Evolutionary conservation across 2,797 vertebrate species (phyloP).

Genomic region (Cuniculus paca): DNA sequence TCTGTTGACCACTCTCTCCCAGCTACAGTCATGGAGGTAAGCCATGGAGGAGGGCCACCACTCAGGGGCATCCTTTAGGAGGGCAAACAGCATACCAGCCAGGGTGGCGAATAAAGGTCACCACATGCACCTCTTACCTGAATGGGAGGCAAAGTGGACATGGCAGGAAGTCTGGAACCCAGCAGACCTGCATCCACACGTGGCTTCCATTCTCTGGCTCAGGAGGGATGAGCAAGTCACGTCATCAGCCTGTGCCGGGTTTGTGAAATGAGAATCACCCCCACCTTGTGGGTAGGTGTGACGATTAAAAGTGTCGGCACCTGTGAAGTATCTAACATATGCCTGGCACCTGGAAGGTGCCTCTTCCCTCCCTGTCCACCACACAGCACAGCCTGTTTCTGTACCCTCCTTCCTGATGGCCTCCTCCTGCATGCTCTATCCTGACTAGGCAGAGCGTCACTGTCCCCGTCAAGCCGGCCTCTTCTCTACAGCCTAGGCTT

Average conservation of each 20-base stretch:
- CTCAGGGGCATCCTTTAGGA: neutral
- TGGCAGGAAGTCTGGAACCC: neutral
- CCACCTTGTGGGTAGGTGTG: rapidly evolving
- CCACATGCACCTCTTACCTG: rapidly evolving
- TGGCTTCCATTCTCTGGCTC: neutral
- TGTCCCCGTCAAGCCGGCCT: neutral
- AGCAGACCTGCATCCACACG: rapidly evolving
- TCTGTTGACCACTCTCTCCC: neutral
- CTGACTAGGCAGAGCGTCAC: neutral
- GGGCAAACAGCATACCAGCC: too few relatives aligned
- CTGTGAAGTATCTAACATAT: rapidly evolving
- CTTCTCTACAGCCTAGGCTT: neutral
- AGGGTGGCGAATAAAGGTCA: neutral
- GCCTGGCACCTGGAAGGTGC: neutral
- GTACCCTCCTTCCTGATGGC: neutral
- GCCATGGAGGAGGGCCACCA: neutral
- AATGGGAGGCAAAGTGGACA: rapidly evolving
- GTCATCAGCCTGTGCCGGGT: too few relatives aligned
- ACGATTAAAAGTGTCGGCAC: rapidly evolving
- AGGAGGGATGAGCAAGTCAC: neutral
- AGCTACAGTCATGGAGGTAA: too few relatives aligned
- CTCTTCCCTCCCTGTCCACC: neutral
- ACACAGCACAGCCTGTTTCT: neutral
- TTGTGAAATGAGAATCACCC: neutral
- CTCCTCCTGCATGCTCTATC: neutral